Evolutionary conservation across 2,888 invertebrate genomes (phyloP), one percentile per base, ranked within the genome.

Genomic region (Polia nebulosa): DNA sequence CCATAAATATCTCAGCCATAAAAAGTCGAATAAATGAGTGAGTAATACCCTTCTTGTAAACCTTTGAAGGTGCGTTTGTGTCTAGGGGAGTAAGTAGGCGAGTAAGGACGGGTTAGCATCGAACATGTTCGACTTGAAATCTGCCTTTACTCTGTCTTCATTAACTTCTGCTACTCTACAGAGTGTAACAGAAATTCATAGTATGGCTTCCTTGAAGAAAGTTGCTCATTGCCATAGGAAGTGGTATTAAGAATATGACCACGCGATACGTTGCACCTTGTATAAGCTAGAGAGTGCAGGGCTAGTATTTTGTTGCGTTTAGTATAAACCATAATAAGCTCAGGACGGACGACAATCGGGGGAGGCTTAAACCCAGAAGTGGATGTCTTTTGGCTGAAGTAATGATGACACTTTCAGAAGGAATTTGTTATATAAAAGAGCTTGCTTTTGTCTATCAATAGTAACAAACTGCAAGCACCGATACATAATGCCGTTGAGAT

Each of bases 11-110:
- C 52, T 51, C 55, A 3, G 29, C 22, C 62, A 56, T 71, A 63
- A 78, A 81, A 81, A 75, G 52, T 44, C 55, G 41, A 67, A 62
- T 58, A 57, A 69, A 71, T 51, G 53, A 66, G 44, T 68, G 70
- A 81, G 53, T 69, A 64, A 80, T 76, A 41, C 13, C 8, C 6
- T 27, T 61, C 47, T 47, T 58, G 79, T 52, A 55, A 34, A 39
- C 55, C 22, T 44, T 11, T 57, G 29, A 7, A n/a, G 78, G 11
- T 5, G 27, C 57, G 73, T 74, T 74, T 72, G 17, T n/a, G 8
- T 44, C 72, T n/a, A 6, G 11, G 44, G 25, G 29, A 72, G 72
- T 52, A 47, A 9, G 25, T 34, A 1, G 20, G 7, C 34, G 41
- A 71, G 76, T 47, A 64, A 7, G 4, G 8, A 5, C 20, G 15